Conservation (phyloP, 2,797 vertebrate genomes). For the Glossophaga mutica region DNA sequence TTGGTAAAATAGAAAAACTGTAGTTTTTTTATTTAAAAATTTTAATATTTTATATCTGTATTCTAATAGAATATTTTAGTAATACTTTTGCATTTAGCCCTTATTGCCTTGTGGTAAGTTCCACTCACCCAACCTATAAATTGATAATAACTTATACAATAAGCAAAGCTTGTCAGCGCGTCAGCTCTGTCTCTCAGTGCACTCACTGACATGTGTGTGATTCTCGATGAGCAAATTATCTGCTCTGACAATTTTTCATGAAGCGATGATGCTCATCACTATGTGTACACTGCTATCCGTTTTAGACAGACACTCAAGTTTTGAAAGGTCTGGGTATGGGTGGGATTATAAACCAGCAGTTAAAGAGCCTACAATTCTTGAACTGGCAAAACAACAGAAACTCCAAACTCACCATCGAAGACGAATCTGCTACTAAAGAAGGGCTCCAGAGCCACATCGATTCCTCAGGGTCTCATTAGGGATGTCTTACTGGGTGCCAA, state of each 20-base stretch:
- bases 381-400: neutral
- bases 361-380: neutral
- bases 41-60: neutral
- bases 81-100: neutral
- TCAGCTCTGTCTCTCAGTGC: neutral
- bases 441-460: neutral
- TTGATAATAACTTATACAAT: neutral
- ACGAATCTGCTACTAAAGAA: neutral
- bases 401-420: neutral
- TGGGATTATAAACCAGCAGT: neutral
- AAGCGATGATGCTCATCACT: neutral
- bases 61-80: neutral
- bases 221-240: neutral
- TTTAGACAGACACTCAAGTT: neutral
- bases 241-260: neutral
- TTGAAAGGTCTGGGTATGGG: neutral
- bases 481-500: neutral
- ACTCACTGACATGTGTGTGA: neutral
- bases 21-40: neutral
- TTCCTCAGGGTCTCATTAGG: neutral
- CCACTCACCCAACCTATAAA: neutral
- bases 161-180: neutral
- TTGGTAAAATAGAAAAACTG: neutral
- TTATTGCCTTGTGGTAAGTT: neutral
- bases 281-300: neutral